Evolutionary conservation across 2,113 vertebrate genomes (phyloP), one percentile per base, ranked within the genome.

Genomic region (Lophura nycthemera): DNA sequence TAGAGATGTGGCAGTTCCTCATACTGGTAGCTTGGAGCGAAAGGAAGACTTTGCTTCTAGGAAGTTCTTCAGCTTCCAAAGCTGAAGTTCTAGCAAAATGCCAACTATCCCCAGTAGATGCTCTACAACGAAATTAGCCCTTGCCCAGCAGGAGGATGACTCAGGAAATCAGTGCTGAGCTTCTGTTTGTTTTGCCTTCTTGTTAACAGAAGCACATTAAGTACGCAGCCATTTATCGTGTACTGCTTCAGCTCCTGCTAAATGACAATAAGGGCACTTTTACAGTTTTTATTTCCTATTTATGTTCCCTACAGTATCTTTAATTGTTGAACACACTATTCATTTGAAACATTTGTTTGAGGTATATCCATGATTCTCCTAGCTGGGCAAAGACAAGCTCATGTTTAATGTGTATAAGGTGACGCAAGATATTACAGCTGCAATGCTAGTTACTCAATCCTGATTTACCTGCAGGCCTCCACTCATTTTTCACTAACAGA

Each of bases 291-390:
- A 64, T 76, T 94, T 92, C 47, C 24, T 65, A n/a, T 57, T 61
- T 57, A 9, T 66, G 19, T 56, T 91, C 66, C 66, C 48, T 43
- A 54, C 22, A 79, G 42, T 15, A 84, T 8, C 6, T 42, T 73
- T 94, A 89, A 91, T 63, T 65, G 29, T 43, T 80, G 43, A 81
- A 57, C 32, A 59, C 20, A 32, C 30, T 64, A 57, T 70, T 92
- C 65, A 38, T 56, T 70, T 86, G 60, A 86, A 96, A 93, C 45
- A 71, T 57, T 91, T 91, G 43, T 84, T 50, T 70, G 42, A 89
- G 64, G 34, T 77, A 71, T 32, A 70, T 17, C 56, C 10, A 30
- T 90, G 45, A 11, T 50, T 56, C 48, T 79, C 32, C 50, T 84
- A 52, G 45, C 12, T 4, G 1, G 36, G 19, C 38, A 88, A 87